A percentile compares a stretch with the other conserved stretches of the same genome.
These are phyloP conservation scores for Hirtodrosophila duncani DNA, from an alignment of 2,888 invertebrate species.

Conservation along the genomic window DNA sequence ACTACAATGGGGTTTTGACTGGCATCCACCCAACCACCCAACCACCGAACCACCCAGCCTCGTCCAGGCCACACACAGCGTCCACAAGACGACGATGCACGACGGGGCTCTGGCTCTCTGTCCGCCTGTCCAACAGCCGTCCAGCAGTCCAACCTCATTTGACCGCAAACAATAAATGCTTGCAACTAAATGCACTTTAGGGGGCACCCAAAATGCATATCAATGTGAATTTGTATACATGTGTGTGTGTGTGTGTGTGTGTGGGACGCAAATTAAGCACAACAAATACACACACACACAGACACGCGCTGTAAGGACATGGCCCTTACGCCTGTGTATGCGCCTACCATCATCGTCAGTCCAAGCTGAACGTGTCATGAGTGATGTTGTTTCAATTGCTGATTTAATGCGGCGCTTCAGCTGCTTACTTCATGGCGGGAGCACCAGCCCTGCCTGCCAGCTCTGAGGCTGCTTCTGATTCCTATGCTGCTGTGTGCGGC, in stretches of 20 bases:
- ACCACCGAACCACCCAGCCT: no score
- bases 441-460: conserved; percentile 1
- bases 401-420: conserved; percentile 66
- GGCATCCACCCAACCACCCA: no score
- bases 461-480: not conserved
- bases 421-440: conserved; percentile 24
- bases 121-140: conserved; percentile 40
- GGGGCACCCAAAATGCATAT: conserved; percentile 37
- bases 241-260: conserved; percentile 17
- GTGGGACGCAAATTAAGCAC: conserved; percentile 66
- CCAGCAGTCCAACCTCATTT: no score
- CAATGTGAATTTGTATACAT: not conserved
- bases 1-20: no score
- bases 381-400: conserved; percentile 74
- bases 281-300: conserved; percentile 56
- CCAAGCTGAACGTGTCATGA: conserved; percentile 70
- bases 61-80: conserved; percentile 42
- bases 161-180: conserved; percentile 73
- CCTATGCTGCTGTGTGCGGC: no score
- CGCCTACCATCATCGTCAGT: conserved; percentile 5
- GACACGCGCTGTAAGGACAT: conserved; percentile 11
- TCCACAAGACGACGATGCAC: conserved; percentile 52
- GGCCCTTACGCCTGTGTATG: not conserved
- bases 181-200: conserved; percentile 73
- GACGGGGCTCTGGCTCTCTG: conserved; percentile 1